Conservation (phyloP, 37 sponge, comb jelly and placozoan species). For the Tethya wilhelma region DNA sequence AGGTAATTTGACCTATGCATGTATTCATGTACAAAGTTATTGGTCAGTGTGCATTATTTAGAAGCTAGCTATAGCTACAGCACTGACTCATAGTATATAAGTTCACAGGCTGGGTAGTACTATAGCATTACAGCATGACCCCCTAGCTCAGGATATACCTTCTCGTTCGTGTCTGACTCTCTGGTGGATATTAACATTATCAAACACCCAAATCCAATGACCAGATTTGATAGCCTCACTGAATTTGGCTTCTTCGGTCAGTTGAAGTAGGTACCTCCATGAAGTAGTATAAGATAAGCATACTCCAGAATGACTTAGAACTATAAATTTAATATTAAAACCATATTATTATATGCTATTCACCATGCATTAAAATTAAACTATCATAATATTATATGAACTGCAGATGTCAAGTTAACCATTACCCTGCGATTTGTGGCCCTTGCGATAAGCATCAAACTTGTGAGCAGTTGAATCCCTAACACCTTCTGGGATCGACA, state of each 20-base stretch:
- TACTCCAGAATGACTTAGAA: neutral
- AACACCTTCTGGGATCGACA: neutral
- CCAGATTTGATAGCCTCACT: neutral
- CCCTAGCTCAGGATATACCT: too few relatives aligned
- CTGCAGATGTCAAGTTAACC: too few relatives aligned
- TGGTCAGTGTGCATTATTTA: neutral
- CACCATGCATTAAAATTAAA: too few relatives aligned
- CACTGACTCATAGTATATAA: too few relatives aligned
- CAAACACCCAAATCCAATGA: neutral
- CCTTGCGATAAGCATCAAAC: conserved; percentile 8
- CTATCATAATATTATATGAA: too few relatives aligned
- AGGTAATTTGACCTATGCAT: too few relatives aligned
- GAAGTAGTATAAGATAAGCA: neutral
- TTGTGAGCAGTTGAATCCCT: conserved; percentile 21
- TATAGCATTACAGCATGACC: too few relatives aligned
- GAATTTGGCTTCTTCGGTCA: neutral
- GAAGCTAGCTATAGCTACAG: too few relatives aligned
- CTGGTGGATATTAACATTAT: neutral
- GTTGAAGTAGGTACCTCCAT: neutral
- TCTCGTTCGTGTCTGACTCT: neutral
- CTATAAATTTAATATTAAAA: too few relatives aligned
- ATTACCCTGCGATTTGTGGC: conserved; percentile 15
- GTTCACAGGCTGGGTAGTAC: neutral
- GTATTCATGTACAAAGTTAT: neutral
- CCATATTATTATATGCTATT: too few relatives aligned